A percentile compares a stretch with the other conserved stretches of the same genome.
These are phyloP conservation scores for Perca flavescens DNA, from an alignment of 2,113 vertebrate genomes.

Conservation along the genomic window DNA sequence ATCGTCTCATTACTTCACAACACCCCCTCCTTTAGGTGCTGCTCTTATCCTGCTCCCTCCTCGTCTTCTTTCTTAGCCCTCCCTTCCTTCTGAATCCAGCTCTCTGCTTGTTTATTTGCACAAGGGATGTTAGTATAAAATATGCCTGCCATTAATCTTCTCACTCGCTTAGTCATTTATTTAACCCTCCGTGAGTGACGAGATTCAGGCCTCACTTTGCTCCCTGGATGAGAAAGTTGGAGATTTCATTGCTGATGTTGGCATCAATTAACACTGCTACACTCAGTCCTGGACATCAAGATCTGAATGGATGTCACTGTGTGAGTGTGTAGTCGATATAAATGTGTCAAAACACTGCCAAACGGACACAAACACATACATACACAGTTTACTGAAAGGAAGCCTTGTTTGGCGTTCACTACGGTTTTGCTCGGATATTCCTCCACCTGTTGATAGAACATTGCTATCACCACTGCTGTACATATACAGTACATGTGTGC, in stretches of 20 bases:
- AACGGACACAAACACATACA: not conserved
- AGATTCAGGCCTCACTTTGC: constrained; percentile 43
- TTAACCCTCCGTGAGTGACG: constrained; percentile 46
- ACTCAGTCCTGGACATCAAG: constrained; percentile 17
- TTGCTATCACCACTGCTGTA: constrained; percentile 1
- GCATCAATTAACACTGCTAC: constrained; percentile 21
- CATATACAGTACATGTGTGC: constrained; percentile 6
- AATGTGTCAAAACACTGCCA: constrained; percentile 37
- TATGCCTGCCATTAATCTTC: constrained; percentile 62
- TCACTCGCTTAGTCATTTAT: constrained; percentile 47
- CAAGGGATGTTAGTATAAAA: constrained; percentile 49
- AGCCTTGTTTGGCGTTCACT: constrained; percentile 44
- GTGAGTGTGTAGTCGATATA: constrained; percentile 17
- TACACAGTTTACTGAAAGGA: constrained; percentile 54
- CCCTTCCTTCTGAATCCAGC: constrained; percentile 1
- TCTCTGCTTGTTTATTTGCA: constrained; percentile 59
- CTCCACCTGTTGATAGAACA: constrained; percentile 59
- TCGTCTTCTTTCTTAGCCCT: not conserved
- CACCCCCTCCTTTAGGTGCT: not conserved
- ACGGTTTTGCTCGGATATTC: constrained; percentile 21
- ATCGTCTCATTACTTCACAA: constrained; percentile 4
- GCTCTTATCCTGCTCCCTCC: not conserved
- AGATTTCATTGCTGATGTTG: constrained; percentile 54
- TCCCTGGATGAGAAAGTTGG: constrained; percentile 19
- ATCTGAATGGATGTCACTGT: constrained; percentile 56